These are phyloP conservation scores for Lates japonicus DNA, from an alignment of 2,797 vertebrate genomes.

Conservation along the genomic window DNA sequence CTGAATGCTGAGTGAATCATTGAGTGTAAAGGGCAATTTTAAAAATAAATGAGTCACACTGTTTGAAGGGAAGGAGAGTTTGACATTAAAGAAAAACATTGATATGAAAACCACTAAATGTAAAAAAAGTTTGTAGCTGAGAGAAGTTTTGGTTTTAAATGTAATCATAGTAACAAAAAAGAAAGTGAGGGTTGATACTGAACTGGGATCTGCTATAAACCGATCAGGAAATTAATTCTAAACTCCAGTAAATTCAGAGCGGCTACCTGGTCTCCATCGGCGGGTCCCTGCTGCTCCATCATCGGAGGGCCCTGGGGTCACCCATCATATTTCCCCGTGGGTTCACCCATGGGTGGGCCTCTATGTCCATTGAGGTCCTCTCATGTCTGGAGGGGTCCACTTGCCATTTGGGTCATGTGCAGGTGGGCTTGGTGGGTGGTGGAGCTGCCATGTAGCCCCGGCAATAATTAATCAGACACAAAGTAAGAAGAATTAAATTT, in stretches of 20 bases:
- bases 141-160: neutral
- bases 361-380: conserved; percentile 93
- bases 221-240: neutral
- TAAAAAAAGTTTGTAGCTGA: neutral
- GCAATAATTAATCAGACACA: conserved; percentile 55
- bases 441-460: conserved; percentile 90
- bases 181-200: neutral
- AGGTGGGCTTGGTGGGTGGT: conserved; percentile 92
- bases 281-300: conserved; percentile 92
- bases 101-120: neutral
- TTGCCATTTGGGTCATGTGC: conserved; percentile 88
- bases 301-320: conserved; percentile 86
- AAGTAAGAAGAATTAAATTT: neutral
- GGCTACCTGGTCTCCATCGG: conserved; percentile 89
- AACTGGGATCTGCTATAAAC: neutral
- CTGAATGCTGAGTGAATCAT: neutral
- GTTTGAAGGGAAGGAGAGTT: neutral
- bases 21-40: neutral
- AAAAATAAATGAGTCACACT: neutral
- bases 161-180: neutral
- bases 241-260: neutral
- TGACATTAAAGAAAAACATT: neutral
- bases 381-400: conserved; percentile 89
- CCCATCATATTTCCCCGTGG: conserved; percentile 87
- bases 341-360: conserved; percentile 93